Base-by-base conservation (phyloP, 2,888 invertebrate species). In the Heteromyza rotundicornis region DNA sequence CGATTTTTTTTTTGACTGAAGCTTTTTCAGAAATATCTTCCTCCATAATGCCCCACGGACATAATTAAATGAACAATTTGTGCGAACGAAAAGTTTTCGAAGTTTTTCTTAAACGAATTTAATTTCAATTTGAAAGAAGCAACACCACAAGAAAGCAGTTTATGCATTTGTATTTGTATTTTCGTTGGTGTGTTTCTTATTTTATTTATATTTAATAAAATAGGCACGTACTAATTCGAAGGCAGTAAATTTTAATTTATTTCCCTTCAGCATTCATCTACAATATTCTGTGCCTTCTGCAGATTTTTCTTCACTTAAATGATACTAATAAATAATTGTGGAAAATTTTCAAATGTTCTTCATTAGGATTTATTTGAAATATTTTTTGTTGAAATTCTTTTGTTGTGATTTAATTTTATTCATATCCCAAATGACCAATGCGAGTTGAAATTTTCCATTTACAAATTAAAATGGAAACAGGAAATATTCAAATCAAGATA, bases 211-310 rank as follows among this genome's bases (percentile, higher is more conserved):
- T 74, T 74, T 76, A 74, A 74, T 74, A 74, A 74, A 74, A 74
- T 68, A 44, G 24, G 23, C 40, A 56, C 16, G 27, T 1, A 53
- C 27, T 32, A 27, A 52, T 76, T 76, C 68, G 71, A 74, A 74
- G 70, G 73, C 76, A 71, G 76, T 74, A 76, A 74, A 74, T 74
- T 76, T 74, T 74, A 76, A 74, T 74, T 74, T 74, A 76, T 71
- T 74, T 74, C 72, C 70, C 19, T 51, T 74, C 73, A 68, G 32
- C 32, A 32, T 32, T 32, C 7, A 32, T 32, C n/a, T n/a, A n/a
- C n/a, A n/a, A n/a, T n/a, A n/a, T n/a, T n/a, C n/a, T n/a, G n/a
- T n/a, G n/a, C n/a, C n/a, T n/a, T n/a, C n/a, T n/a, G n/a, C n/a
- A n/a, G n/a, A n/a, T 32, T 32, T 32, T 32, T 32, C 32, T 32